These are phyloP conservation scores for Cacajao melanocephalus DNA, from an alignment of 2,797 vertebrate genomes.

Conservation along the genomic window DNA sequence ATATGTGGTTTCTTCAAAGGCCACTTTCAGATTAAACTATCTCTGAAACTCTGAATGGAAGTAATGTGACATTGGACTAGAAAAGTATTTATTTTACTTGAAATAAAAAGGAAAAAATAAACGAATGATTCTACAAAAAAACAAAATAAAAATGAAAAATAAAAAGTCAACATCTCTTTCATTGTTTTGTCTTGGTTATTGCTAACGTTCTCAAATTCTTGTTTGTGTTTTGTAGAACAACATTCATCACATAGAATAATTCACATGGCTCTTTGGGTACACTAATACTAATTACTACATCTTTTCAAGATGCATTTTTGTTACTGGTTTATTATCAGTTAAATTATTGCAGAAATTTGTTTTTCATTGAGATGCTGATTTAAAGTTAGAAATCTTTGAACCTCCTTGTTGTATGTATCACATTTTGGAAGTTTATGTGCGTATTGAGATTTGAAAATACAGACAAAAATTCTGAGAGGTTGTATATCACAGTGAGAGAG, in stretches of 20 bases:
- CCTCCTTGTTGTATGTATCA: not conserved
- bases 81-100: slow-evolving; percentile 15
- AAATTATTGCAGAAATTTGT: not conserved
- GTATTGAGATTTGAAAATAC: not conserved
- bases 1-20: slow-evolving; percentile 70
- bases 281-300: not conserved
- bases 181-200: not conserved
- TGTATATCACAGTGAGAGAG: not conserved
- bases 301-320: not conserved
- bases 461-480: not conserved
- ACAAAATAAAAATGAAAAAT: not conserved
- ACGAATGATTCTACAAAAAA: slow-evolving; percentile 2
- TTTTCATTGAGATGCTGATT: not conserved
- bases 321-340: not conserved
- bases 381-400: not conserved
- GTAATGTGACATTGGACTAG: not conserved
- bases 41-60: slow-evolving; percentile 44
- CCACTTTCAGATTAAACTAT: slow-evolving; percentile 65
- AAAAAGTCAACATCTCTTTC: not conserved
- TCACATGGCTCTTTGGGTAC: not conserved
- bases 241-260: not conserved
- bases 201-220: not conserved
- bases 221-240: not conserved
- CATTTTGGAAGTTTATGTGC: not conserved
- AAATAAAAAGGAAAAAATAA: slow-evolving; percentile 14